Base-by-base conservation (phyloP, 2,888 invertebrate genomes). In the Andrena flavipes region DNA sequence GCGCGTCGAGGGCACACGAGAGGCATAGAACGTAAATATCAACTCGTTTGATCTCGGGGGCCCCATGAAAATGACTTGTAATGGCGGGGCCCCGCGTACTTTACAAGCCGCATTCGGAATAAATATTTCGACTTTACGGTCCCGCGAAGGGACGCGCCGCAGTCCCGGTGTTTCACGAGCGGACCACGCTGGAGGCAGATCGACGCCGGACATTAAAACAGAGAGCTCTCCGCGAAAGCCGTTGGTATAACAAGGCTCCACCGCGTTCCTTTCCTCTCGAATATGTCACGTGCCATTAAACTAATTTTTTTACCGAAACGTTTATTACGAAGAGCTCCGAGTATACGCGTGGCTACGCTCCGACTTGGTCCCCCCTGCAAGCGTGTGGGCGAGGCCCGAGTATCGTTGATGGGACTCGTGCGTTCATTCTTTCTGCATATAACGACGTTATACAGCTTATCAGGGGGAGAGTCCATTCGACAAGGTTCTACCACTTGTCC, bases 1-100 rank as follows among this genome's bases (percentile, higher is more conserved):
- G 65, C 42, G 59, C 49, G 54, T 33, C 73, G 72, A 54, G 77
- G 65, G 70, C 81, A 70, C 71, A 76, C 78, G 60, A 85, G 84
- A 85, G 80, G 88, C 87, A 85, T 85, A 84, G 84, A 90, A 88
- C 88, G 90, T 90, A 91, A 91, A 91, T 91, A 91, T 90, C 91
- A 89, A 77, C 82, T 87, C 86, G 88, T 89, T 91, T 89, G 89
- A 90, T 91, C 90, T 89, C 62, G 85, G 81, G 78, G 86, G 82
- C 83, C 88, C 86, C 87, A 91, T 91, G 91, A 89, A 90, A 91
- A 91, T 91, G 90, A 91, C 90, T 91, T 87, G 90, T 91, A 91
- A 91, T 90, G 90, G 90, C 87, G 86, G 84, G 85, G 81, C 54
- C 86, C 84, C 82, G 82, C 72, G 84, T 90, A 90, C 87, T 91